Evolutionary conservation across 2,113 vertebrate genomes (phyloP).

Genomic region (Neopipo cinnamomea): DNA sequence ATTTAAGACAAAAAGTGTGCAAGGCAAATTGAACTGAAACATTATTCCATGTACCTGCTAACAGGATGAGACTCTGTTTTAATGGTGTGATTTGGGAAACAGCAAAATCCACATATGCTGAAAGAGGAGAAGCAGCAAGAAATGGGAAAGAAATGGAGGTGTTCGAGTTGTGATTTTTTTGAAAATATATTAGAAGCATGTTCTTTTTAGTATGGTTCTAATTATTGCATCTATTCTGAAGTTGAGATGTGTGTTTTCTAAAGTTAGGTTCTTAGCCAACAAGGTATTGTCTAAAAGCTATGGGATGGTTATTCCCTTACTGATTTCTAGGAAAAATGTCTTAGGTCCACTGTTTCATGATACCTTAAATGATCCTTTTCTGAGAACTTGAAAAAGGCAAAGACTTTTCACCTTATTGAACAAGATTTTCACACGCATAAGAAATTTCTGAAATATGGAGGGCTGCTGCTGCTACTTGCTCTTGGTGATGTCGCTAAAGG

Average conservation of each 20-base stretch:
- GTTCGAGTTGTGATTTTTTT: background rate
- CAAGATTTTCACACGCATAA: background rate
- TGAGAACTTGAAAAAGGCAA: background rate
- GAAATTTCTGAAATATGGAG: background rate
- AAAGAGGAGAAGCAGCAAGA: background rate
- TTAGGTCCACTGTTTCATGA: background rate
- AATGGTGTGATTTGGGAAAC: background rate
- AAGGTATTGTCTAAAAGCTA: background rate
- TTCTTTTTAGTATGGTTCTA: background rate
- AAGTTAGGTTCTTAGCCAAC: background rate
- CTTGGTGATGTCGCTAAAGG: background rate
- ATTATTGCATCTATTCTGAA: background rate
- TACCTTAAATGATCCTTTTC: background rate
- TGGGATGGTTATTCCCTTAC: background rate
- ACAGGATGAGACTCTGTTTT: background rate
- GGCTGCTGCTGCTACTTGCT: background rate
- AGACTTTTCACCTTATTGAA: background rate
- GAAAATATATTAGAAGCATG: background rate
- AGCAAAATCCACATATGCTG: background rate
- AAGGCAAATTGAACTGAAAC: background rate
- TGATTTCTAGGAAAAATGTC: background rate
- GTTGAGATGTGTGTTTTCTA: background rate
- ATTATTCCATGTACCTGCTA: background rate
- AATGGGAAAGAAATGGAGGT: background rate
- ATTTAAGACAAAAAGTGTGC: background rate